These are phyloP conservation scores for Gobio occitaniae DNA, from an alignment of 2,797 vertebrate species.

Conservation along the genomic window DNA sequence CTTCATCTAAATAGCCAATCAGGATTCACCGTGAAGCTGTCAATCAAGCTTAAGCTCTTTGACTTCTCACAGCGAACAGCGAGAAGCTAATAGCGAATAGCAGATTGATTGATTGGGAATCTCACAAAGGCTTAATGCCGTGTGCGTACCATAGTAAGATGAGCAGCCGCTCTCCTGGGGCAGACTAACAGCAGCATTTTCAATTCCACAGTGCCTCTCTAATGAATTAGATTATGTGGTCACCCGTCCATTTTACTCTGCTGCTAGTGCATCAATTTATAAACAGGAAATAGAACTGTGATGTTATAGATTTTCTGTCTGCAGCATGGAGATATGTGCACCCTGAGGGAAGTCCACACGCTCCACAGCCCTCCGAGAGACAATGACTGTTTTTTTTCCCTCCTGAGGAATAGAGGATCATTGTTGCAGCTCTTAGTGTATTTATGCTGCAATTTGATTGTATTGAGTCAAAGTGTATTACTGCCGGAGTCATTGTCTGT, in stretches of 20 bases:
- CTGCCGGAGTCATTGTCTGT: too few relatives aligned
- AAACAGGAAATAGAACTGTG: too few relatives aligned
- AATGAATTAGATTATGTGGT: slow-evolving; percentile 40
- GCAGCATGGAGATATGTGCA: too few relatives aligned
- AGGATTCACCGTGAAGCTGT: neutral
- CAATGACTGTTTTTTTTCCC: too few relatives aligned
- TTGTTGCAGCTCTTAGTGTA: too few relatives aligned
- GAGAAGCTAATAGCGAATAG: neutral
- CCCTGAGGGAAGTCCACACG: too few relatives aligned
- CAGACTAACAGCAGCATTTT: slow-evolving; percentile 1
- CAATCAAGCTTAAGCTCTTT: neutral
- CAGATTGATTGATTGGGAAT: neutral
- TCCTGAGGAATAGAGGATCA: too few relatives aligned
- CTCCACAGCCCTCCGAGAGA: too few relatives aligned
- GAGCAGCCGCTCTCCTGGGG: neutral
- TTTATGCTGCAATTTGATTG: too few relatives aligned
- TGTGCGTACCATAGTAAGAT: neutral
- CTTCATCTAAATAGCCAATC: neutral
- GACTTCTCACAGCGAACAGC: neutral
- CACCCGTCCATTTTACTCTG: slow-evolving; percentile 42
- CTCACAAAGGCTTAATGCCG: neutral
- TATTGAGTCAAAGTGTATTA: too few relatives aligned
- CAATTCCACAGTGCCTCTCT: slow-evolving; percentile 35
- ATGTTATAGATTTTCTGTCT: too few relatives aligned
- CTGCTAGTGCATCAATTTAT: too few relatives aligned